Percentiles rank a stretch among this genome's conserved stretches.
These are phyloP conservation scores for Macrostomum lignano DNA, from an alignment of 1,140 invertebrate species.

Conservation along the genomic window DNA sequence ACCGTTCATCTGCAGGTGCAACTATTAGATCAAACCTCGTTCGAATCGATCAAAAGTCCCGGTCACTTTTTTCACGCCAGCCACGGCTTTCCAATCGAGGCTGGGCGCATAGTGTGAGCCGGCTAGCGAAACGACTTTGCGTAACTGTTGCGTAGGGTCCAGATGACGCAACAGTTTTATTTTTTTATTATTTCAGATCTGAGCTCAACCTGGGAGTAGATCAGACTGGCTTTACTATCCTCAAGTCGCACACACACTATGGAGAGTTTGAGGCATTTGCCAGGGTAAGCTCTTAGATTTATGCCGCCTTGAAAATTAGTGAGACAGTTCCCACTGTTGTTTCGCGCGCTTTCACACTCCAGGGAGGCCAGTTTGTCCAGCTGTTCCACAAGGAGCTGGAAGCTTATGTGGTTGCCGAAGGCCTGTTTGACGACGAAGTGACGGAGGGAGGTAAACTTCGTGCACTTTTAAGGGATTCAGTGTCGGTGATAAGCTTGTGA, in stretches of 20 bases:
- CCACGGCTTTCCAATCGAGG: slow-evolving; percentile 10
- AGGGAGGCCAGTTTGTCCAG: slow-evolving; percentile 18
- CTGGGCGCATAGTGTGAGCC: slow-evolving; percentile 8
- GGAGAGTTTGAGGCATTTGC: slow-evolving; percentile 4
- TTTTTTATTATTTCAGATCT: slow-evolving; percentile 11
- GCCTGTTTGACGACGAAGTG: slow-evolving; percentile 24
- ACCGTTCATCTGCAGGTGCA: slow-evolving; percentile 13
- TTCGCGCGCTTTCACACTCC: not conserved
- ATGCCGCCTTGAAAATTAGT: not conserved
- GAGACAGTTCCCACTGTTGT: not conserved
- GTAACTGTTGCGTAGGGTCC: not conserved
- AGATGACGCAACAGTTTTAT: not conserved
- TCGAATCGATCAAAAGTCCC: slow-evolving; percentile 20
- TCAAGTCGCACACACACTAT: slow-evolving; percentile 12
- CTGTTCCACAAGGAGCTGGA: slow-evolving; percentile 27
- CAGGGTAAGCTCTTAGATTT: slow-evolving; percentile 4
- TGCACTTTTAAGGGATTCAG: not conserved
- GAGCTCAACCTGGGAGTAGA: slow-evolving; percentile 18
- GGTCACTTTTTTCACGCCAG: slow-evolving; percentile 21
- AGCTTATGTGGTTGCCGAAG: slow-evolving; percentile 24
- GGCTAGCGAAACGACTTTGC: not conserved
- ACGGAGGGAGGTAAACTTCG: slow-evolving; percentile 21
- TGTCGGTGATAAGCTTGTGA: too few species aligned
- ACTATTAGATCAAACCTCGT: slow-evolving; percentile 21
- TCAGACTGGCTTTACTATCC: slow-evolving; percentile 18